A percentile compares a stretch with the other conserved stretches of the same genome.
Conservation (phyloP, 1,140 invertebrate species). For the Thereuonema tuberculata region DNA sequence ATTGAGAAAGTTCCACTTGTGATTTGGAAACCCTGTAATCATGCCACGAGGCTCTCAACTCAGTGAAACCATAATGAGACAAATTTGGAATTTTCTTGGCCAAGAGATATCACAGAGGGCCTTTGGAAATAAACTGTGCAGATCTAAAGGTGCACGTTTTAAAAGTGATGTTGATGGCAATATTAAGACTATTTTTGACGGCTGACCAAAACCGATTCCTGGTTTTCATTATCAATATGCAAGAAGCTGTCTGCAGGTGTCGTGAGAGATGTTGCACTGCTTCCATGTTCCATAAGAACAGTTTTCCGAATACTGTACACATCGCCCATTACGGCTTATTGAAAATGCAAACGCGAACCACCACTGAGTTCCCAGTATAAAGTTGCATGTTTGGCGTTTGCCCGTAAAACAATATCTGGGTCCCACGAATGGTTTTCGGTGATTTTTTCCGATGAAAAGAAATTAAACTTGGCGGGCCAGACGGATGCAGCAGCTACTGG, state of each 20-base stretch:
- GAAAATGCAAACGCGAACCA: too few species aligned
- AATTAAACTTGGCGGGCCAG: neutral
- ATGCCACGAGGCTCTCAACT: neutral
- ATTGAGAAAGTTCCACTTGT: neutral
- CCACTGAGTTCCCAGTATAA: neutral
- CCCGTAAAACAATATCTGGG: too few species aligned
- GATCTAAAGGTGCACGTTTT: neutral
- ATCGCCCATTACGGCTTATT: too few species aligned
- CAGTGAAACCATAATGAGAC: neutral
- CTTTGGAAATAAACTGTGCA: neutral
- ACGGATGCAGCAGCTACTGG: neutral
- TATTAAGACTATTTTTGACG: neutral
- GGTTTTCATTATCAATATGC: neutral
- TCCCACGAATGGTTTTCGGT: neutral
- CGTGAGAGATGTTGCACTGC: neutral
- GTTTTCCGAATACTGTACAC: neutral
- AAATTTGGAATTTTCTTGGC: neutral
- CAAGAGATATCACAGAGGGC: too few species aligned
- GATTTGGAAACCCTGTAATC: neutral
- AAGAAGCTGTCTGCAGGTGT: neutral
- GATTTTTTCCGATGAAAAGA: neutral
- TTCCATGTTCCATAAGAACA: neutral
- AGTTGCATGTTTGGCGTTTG: neutral
- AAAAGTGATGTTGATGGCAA: neutral
- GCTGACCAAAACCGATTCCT: neutral